A percentile compares a stretch with the other conserved stretches of the same genome.
Evolutionary conservation across 1,140 invertebrate genomes (phyloP).

Genomic region (Protaetia brevitarsis): DNA sequence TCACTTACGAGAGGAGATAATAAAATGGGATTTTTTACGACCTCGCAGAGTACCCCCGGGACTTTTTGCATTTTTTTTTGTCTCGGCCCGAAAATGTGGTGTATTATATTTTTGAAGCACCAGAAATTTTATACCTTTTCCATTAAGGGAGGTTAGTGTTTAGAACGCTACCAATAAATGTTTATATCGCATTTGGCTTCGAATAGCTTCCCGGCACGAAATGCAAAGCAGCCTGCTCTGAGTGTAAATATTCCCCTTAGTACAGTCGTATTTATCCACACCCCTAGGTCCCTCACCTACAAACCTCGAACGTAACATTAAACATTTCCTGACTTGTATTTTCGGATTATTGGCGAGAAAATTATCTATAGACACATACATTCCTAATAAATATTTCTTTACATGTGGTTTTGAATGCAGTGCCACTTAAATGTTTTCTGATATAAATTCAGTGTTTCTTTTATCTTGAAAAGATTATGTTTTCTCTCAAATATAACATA

Average conservation of each 20-base stretch:
- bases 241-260: neutral
- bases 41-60: neutral
- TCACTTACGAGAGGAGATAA: neutral
- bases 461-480: too few relatives aligned
- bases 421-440: too few relatives aligned
- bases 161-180: constrained; percentile 30
- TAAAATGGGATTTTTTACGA: neutral
- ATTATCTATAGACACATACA: too few relatives aligned
- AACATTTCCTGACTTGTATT: too few relatives aligned
- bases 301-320: neutral
- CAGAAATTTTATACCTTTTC: constrained; percentile 50
- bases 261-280: too few relatives aligned
- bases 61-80: constrained; percentile 29
- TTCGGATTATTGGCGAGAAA: too few relatives aligned
- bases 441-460: too few relatives aligned
- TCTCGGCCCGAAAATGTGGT: constrained; percentile 31
- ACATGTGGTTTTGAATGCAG: too few relatives aligned
- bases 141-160: constrained; percentile 43
- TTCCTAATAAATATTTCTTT: too few relatives aligned
- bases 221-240: neutral
- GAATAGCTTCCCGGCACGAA: constrained; percentile 17
- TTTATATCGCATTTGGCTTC: constrained; percentile 30
- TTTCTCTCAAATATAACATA: too few relatives aligned
- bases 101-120: constrained; percentile 44
- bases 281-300: neutral